Evolutionary conservation across 2,113 vertebrate species (phyloP).

Genomic region (Pluvianellus socialis): DNA sequence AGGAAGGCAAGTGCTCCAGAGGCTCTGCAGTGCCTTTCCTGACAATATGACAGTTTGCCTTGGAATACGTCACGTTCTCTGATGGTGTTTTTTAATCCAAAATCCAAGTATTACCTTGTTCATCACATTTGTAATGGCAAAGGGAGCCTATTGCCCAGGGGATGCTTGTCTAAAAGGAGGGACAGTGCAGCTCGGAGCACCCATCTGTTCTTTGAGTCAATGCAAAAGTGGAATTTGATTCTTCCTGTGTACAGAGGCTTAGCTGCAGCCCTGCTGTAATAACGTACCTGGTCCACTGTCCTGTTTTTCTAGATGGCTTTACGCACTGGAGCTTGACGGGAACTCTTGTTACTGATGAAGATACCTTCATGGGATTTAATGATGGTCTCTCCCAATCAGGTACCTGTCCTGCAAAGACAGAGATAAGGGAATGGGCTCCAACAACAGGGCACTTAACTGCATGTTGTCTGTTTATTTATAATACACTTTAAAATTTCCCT

Average conservation of each 20-base stretch:
- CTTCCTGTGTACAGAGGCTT: background rate
- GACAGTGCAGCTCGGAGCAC: background rate
- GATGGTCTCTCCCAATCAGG: slow-evolving; percentile 91
- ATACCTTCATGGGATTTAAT: slow-evolving; percentile 89
- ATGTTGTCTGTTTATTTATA: rapidly evolving
- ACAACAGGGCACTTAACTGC: background rate
- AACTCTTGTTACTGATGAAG: slow-evolving; percentile 83
- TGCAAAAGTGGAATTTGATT: background rate
- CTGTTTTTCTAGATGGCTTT: slow-evolving; percentile 81
- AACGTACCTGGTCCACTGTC: background rate
- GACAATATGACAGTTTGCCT: background rate
- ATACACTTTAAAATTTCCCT: background rate
- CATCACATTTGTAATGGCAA: background rate
- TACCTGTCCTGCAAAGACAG: slow-evolving; percentile 23
- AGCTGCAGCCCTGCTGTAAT: background rate
- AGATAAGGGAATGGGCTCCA: background rate
- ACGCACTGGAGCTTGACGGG: slow-evolving; percentile 92
- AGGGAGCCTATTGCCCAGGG: background rate
- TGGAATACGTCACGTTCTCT: background rate
- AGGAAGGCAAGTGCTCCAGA: background rate
- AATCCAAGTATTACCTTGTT: background rate
- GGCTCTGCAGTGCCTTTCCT: background rate
- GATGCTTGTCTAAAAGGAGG: background rate
- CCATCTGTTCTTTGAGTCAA: background rate
- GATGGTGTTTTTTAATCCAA: background rate